Base-by-base conservation (phyloP, 2,888 invertebrate species). In the Cephonodes hylas region DNA sequence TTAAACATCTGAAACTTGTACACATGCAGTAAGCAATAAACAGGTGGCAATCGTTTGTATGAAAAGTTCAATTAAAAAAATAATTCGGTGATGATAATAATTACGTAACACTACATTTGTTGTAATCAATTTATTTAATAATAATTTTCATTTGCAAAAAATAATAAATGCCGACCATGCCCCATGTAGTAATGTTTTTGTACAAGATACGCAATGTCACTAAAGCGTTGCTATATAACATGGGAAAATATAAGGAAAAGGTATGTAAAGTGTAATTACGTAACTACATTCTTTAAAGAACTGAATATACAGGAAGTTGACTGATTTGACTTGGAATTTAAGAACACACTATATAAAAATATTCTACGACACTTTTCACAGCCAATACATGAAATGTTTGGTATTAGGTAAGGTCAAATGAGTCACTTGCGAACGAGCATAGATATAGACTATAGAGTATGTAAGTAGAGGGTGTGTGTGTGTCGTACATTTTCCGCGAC, bases 401-500 rank as follows among this genome's bases (percentile, higher is more conserved):
- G 38, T 38, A n/a, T 3, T n/a, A 38, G 10, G 34, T 44, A 61
- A 42, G 22, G 65, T 67, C 65, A 64, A 69, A 70, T 67, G 69
- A 67, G 63, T 46, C 71, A 71, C 64, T 69, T 53, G 62, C 65
- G 57, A 23, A 68, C 69, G 64, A 61, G 59, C 38, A 23, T 42
- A 60, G n/a, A 63, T 59, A 65, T 15, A 45, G 10, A 66, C 65
- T 66, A n/a, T n/a, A n/a, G n/a, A 69, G 68, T 69, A 45, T 59
- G 22, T 45, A 53, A 38, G 18, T 46, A 53, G 7, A n/a, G 38
- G 66, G 70, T 66, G 70, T 75, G 81, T 79, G 76, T 73, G 75
- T 86, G 89, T 81, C 90, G 91, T 92, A 91, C 91, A 86, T 91
- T 90, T 78, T 90, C 91, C 84, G 88, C 94, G 94, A 96, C 96